Conservation (phyloP, 2,888 invertebrate genomes). For the Meteorus cinctellus region DNA sequence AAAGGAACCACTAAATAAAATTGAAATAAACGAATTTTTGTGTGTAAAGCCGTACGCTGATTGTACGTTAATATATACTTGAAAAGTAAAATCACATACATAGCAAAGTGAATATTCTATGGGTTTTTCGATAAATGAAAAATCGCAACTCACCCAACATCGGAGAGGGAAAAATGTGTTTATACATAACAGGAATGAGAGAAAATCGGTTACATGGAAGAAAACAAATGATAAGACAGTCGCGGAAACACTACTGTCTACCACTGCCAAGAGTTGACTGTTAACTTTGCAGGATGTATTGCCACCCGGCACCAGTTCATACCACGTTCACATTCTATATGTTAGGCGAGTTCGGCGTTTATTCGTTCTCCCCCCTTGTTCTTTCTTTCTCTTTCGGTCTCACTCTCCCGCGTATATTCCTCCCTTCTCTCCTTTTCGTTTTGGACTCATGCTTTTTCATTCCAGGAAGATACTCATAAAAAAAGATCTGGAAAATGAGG, state of each 20-base stretch:
- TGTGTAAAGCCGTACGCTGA: background rate
- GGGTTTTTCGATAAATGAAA: too few relatives aligned
- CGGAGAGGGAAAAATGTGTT: background rate
- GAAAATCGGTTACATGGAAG: slow-evolving; percentile 22
- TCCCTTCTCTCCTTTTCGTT: background rate
- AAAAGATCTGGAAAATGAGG: too few relatives aligned
- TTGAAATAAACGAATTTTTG: background rate
- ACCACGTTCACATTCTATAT: slow-evolving; percentile 7
- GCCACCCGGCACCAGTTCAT: slow-evolving; percentile 26
- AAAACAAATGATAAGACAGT: slow-evolving; percentile 23
- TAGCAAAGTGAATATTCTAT: background rate
- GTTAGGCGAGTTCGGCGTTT: slow-evolving; percentile 6
- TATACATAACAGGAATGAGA: background rate
- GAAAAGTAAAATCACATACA: background rate
- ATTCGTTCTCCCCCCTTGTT: slow-evolving; percentile 16
- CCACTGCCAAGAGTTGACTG: slow-evolving; percentile 44
- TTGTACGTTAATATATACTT: background rate
- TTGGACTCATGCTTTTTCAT: background rate
- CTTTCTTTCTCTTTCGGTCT: slow-evolving; percentile 2
- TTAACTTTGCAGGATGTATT: slow-evolving; percentile 29
- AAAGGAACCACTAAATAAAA: background rate
- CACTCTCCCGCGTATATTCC: background rate
- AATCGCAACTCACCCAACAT: background rate
- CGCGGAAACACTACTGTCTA: background rate
- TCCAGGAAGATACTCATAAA: too few relatives aligned